These are phyloP conservation scores for Leuciscus waleckii DNA, from an alignment of 2,797 vertebrate species.

Conservation along the genomic window DNA sequence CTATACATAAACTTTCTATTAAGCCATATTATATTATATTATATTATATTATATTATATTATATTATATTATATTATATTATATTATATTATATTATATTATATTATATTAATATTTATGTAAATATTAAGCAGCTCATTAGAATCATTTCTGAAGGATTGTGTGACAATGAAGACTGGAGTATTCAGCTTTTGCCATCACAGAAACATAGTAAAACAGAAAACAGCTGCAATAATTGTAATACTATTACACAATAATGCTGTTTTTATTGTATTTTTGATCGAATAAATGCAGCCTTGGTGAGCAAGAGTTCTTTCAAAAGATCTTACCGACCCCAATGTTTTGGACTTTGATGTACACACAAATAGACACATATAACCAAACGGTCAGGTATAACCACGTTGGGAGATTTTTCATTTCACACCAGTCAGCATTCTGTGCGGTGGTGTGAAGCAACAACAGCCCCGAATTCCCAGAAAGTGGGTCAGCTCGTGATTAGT, in stretches of 20 bases:
- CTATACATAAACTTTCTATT: background rate
- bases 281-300: background rate
- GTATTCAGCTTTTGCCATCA: background rate
- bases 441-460: conserved; percentile 1
- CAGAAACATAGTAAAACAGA: background rate
- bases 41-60: too few species aligned
- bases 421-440: conserved; percentile 37
- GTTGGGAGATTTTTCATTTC: conserved; percentile 13
- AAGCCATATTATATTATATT: too few species aligned
- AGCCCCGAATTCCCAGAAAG: conserved; percentile 47
- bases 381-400: conserved; percentile 23
- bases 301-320: background rate
- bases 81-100: too few species aligned
- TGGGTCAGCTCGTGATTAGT: conserved; percentile 57
- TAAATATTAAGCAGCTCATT: background rate
- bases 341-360: background rate
- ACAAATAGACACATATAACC: background rate
- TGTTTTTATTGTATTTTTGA: background rate
- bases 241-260: background rate
- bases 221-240: background rate
- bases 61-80: too few species aligned
- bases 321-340: background rate
- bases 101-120: too few species aligned
- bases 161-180: background rate
- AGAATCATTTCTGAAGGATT: background rate